A percentile compares a stretch with the other conserved stretches of the same genome.
Evolutionary conservation across 1,140 invertebrate species (phyloP).

Genomic region (Phymorhynchus buccinoides): DNA sequence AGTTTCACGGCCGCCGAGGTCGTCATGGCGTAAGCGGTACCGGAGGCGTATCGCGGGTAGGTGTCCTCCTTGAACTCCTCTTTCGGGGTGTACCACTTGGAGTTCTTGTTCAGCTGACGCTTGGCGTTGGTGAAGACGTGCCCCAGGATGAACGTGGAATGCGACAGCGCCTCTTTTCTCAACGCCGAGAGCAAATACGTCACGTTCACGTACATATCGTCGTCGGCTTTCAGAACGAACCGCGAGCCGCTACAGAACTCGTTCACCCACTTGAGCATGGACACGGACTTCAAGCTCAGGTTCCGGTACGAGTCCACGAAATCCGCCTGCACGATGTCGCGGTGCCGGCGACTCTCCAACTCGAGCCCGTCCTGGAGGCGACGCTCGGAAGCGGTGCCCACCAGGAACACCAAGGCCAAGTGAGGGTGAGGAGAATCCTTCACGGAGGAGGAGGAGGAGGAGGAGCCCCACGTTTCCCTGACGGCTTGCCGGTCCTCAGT

Average conservation of each 20-base stretch:
- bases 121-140: constrained; percentile 46
- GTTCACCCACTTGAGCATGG: constrained; percentile 85
- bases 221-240: constrained; percentile 75
- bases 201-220: constrained; percentile 67
- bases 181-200: constrained; percentile 48
- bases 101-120: constrained; percentile 61
- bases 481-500: constrained; percentile 55
- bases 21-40: constrained; percentile 71
- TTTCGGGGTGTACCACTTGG: constrained; percentile 73
- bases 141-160: constrained; percentile 51
- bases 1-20: constrained; percentile 58
- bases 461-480: constrained; percentile 68
- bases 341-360: constrained; percentile 77
- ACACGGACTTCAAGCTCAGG: constrained; percentile 89
- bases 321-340: constrained; percentile 85
- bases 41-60: constrained; percentile 70
- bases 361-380: constrained; percentile 56
- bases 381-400: constrained; percentile 78
- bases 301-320: constrained; percentile 87
- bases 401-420: constrained; percentile 78
- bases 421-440: constrained; percentile 31
- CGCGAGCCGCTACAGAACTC: constrained; percentile 78
- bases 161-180: background rate
- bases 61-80: constrained; percentile 64
- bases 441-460: no score